phyloP scores from a whole-genome alignment of 2,113 vertebrate genomes.

The Mirounga angustirostris region DNA sequence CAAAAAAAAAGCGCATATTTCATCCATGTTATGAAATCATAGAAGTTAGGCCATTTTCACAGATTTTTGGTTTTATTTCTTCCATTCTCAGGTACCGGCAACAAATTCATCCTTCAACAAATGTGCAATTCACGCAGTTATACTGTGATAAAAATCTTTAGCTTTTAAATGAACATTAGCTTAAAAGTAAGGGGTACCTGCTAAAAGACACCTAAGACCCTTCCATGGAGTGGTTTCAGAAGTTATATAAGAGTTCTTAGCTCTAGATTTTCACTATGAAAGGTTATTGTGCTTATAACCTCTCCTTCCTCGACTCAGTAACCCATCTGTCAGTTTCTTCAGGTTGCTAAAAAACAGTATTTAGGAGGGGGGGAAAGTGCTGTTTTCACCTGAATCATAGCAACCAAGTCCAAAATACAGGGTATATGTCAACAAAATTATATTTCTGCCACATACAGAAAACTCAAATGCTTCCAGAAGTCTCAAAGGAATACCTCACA shows the following conservation, averaged over 20 bases:
- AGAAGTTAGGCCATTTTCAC: neutral
- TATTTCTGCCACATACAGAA: conserved; percentile 57
- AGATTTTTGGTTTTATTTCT: conserved; percentile 16
- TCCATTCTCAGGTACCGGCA: neutral
- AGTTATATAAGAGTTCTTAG: neutral
- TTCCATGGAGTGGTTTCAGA: neutral
- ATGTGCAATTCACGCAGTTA: neutral
- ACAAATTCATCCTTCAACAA: conserved; percentile 41
- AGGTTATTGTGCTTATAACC: neutral
- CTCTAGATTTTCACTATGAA: conserved; percentile 2
- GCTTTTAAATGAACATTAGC: conserved; percentile 42
- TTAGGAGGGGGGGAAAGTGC: neutral
- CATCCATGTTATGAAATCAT: conserved; percentile 38
- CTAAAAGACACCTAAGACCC: neutral
- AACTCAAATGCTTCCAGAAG: conserved; percentile 36
- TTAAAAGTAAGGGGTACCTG: neutral
- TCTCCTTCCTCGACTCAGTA: neutral
- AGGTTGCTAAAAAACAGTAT: conserved; percentile 33
- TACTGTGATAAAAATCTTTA: neutral
- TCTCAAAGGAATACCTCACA: conserved; percentile 31
- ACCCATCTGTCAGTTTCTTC: conserved; percentile 42
- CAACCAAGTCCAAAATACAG: conserved; percentile 72
- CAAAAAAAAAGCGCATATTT: neutral
- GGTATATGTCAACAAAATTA: conserved; percentile 53
- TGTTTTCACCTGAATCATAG: conserved; percentile 70